phyloP scores from a whole-genome alignment of 2,888 invertebrate genomes.

The Sicus ferrugineus region DNA sequence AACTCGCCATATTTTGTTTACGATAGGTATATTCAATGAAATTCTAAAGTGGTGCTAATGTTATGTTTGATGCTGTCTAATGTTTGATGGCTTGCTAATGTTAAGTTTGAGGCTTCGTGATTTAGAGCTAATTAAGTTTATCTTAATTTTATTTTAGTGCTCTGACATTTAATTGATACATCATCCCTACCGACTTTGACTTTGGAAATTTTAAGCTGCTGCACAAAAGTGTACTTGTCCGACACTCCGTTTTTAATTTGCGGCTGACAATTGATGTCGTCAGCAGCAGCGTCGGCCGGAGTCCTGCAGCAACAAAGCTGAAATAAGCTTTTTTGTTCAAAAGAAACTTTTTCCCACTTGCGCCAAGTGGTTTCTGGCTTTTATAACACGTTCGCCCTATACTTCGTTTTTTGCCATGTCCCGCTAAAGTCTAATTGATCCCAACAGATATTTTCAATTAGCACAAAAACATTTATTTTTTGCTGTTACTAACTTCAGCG shows the following conservation, averaged over 20 bases:
- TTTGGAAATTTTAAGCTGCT: constrained; percentile 25
- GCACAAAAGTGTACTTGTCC: constrained; percentile 1
- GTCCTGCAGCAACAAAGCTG: constrained; percentile 45
- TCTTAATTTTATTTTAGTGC: too few relatives aligned
- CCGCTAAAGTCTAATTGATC: constrained; percentile 59
- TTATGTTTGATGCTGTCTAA: too few relatives aligned
- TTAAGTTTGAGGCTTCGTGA: too few relatives aligned
- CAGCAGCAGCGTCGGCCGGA: neutral
- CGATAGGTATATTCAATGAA: too few relatives aligned
- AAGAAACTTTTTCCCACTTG: constrained; percentile 34
- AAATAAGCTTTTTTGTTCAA: constrained; percentile 47
- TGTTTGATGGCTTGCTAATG: too few relatives aligned
- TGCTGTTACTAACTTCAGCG: constrained; percentile 28
- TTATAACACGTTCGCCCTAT: constrained; percentile 13
- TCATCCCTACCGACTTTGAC: too few relatives aligned
- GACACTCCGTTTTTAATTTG: constrained; percentile 29
- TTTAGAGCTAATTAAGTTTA: too few relatives aligned
- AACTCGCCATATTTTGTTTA: too few relatives aligned
- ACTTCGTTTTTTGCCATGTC: constrained; percentile 27
- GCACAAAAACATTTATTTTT: constrained; percentile 59
- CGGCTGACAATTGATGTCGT: constrained; percentile 22
- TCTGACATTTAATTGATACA: too few relatives aligned
- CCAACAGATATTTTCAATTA: constrained; percentile 65
- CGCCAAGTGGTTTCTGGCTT: constrained; percentile 39
- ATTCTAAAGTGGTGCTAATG: too few relatives aligned